Base-by-base conservation (phyloP, 2,113 vertebrate species). In the Dromiciops gliroides region DNA sequence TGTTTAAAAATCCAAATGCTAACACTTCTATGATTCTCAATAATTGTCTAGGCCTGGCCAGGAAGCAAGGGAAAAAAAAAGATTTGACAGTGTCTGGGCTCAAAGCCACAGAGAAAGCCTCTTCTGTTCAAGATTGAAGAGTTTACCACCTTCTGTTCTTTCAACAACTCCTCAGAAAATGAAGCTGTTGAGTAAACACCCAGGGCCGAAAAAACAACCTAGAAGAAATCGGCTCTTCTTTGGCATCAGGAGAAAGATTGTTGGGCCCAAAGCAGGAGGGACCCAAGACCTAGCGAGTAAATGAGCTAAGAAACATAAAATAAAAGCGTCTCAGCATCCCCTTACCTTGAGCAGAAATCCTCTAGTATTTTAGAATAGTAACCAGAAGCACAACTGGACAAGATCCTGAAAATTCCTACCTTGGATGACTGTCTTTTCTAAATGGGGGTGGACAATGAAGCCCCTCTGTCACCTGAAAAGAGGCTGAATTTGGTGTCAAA, bases 131-230 rank as follows among this genome's bases (percentile, higher is more conserved):
- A 97, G 94, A 94, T 95, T 98, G 98, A 98, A 98, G 98, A 98
- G 98, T 98, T 98, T 98, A 98, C 98, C 98, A 98, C 98, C 98
- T 98, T 98, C 97, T 97, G 95, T 98, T 98, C 98, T 99, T 98
- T 98, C 98, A 98, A 96, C 98, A 98, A 94, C 97, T 98, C 93
- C 97, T 98, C 97, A 97, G 97, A 97, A 97, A 98, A 98, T 94
- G 92, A 98, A 98, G 96, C 97, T 98, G 97, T 97, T 98, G 98
- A 98, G 97, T 98, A 98, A 99, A 98, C 97, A 98, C 53, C 97
- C 94, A 97, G 67, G n/a, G 95, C 89, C 96, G 60, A 98, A 97
- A 97, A 98, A 98, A 97, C 97, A 98, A 96, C 97, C 92, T 90
- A 75, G 94, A 96, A 97, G 96, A 97, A 95, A 93, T 97, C 96